Base-by-base conservation (phyloP, 2,797 vertebrate species). In the Hirundo rustica region DNA sequence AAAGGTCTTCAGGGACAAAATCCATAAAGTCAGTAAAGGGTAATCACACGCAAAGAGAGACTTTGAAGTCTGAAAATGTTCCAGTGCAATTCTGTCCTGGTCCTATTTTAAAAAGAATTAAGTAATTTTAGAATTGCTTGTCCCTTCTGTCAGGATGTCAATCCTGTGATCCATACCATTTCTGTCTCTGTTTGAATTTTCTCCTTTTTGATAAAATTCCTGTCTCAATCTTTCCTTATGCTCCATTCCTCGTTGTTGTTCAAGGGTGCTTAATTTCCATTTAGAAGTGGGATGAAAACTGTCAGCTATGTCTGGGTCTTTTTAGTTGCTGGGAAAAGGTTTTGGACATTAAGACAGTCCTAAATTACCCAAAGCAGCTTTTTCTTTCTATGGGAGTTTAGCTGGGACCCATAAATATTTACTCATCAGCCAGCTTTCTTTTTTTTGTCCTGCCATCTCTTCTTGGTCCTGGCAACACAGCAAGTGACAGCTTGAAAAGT, bases 1-100 rank as follows among this genome's bases (percentile, higher is more conserved):
- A 88, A 50, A 88, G 57, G 50, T 82, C 71, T 86, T 90, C 32
- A 67, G 76, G 73, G 66, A 92, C 51, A 85, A 81, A 81, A 42
- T 83, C 25, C n/a, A 84, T 48, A 70, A 89, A 81, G 30, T 81
- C 75, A 86, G 62, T 57, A 44, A 89, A 86, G 51, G 30, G 13
- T 44, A 78, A 40, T 90, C 60, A 40, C 45, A 76, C 55, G 19
- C 32, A 45, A 86, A 79, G 34, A 68, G 38, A 89, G 45, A 44
- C 40, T 80, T 51, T 29, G 55, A 89, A 89, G 32, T 73, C 26
- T 73, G 67, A 62, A 85, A 87, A 16, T 32, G 32, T 89, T 77
- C 67, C 54, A 36, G 18, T n/a, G 20, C 5, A 3, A 66, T 30
- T 85, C 45, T 71, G 44, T 61, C 64, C 74, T 64, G 16, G 26